Conservation (phyloP, 2,113 vertebrate species). For the Paedocypris sp. region DNA sequence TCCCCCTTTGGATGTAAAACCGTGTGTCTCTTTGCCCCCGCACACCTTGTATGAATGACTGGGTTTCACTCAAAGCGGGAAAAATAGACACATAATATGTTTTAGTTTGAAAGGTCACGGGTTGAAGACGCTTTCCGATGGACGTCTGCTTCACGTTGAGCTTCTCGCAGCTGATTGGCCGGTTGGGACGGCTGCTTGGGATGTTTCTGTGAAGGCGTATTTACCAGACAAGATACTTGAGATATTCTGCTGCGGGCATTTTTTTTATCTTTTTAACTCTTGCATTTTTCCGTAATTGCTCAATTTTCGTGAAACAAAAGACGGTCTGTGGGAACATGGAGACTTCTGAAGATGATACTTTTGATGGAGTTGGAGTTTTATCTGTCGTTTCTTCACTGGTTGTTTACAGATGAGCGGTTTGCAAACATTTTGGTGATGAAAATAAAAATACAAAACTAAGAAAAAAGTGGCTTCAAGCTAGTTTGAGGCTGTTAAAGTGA, state of each 20-base stretch:
- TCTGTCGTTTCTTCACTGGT: constrained; percentile 4
- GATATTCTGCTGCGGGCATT: constrained; percentile 44
- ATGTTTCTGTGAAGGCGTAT: constrained; percentile 43
- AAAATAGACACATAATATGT: constrained; percentile 31
- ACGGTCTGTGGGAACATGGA: constrained; percentile 39
- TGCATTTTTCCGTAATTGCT: constrained; percentile 57
- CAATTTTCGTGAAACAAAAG: constrained; percentile 55
- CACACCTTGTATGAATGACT: constrained; percentile 4
- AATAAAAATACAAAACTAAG: no score
- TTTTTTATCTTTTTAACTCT: constrained; percentile 47
- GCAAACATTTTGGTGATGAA: no score
- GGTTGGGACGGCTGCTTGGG: constrained; percentile 37
- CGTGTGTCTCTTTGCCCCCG: background rate
- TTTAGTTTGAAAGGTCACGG: constrained; percentile 51
- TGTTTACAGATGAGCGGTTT: background rate
- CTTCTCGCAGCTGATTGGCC: constrained; percentile 31
- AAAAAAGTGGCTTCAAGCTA: no score
- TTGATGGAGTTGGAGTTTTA: constrained; percentile 14
- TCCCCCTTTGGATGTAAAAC: constrained; percentile 5
- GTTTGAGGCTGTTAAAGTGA: no score
- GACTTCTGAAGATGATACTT: constrained; percentile 20
- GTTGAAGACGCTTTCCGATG: constrained; percentile 53
- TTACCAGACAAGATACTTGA: constrained; percentile 48
- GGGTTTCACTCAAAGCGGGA: background rate
- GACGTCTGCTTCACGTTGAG: constrained; percentile 55